Percentiles rank a stretch among this genome's conserved stretches.
Evolutionary conservation across 2,113 vertebrate species (phyloP).

Genomic region (Synodontis membranacea): DNA sequence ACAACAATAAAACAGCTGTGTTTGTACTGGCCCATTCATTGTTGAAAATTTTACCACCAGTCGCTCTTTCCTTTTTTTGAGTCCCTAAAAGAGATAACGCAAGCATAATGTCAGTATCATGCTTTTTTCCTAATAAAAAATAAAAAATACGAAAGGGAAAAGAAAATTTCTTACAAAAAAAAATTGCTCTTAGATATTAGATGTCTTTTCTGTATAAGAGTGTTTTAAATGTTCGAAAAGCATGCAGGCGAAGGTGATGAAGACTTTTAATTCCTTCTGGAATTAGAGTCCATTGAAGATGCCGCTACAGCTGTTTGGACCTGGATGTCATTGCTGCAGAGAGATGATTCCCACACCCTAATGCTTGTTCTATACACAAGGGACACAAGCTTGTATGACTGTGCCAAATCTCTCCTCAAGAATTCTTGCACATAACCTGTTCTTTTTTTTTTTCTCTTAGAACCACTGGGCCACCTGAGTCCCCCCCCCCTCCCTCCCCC

Average conservation of each 20-base stretch:
- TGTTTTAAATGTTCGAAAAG: too few species aligned
- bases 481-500: conserved; percentile 64
- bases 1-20: conserved; percentile 82
- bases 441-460: conserved; percentile 56
- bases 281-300: conserved; percentile 45
- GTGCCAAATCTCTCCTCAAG: conserved; percentile 17
- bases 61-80: conserved; percentile 44
- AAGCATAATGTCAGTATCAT: conserved; percentile 43
- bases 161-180: conserved; percentile 12
- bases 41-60: conserved; percentile 67
- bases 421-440: conserved; percentile 19
- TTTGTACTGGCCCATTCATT: conserved; percentile 77
- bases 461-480: conserved; percentile 81
- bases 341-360: background rate
- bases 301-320: conserved; percentile 46
- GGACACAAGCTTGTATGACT: conserved; percentile 6
- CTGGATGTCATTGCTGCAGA: conserved; percentile 15
- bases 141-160: background rate
- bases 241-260: background rate
- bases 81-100: conserved; percentile 55
- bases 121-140: conserved; percentile 13
- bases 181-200: conserved; percentile 18
- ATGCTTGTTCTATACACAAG: background rate
- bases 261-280: conserved; percentile 43
- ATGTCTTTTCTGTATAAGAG: background rate